Conservation (phyloP, 2,113 vertebrate genomes). For the Hippocampus zosterae region DNA sequence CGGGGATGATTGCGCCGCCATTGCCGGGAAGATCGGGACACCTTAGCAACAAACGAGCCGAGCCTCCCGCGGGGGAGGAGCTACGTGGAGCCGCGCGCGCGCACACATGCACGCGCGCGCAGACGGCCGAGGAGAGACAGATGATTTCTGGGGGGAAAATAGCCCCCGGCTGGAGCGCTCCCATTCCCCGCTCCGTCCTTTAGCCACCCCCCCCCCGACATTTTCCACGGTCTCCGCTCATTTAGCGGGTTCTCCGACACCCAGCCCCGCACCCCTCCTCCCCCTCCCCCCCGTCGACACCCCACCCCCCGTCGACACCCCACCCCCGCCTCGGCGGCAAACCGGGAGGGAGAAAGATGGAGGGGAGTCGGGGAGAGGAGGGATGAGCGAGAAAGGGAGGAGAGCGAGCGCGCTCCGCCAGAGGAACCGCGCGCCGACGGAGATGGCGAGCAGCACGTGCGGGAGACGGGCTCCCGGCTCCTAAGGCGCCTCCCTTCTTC, state of each 20-base stretch:
- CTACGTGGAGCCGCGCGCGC: conserved; percentile 32
- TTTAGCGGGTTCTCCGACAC: conserved; percentile 40
- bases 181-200: conserved; percentile 1
- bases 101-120: too few relatives aligned
- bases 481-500: conserved; percentile 19
- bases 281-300: conserved; percentile 3
- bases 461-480: conserved; percentile 19
- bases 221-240: conserved; percentile 30
- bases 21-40: conserved; percentile 70
- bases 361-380: conserved; percentile 45
- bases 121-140: conserved; percentile 36
- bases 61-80: conserved; percentile 60
- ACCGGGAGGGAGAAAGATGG: conserved; percentile 41
- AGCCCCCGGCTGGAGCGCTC: not conserved
- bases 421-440: conserved; percentile 29
- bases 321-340: conserved; percentile 16
- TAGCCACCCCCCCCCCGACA: conserved; percentile 13
- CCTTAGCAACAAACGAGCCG: conserved; percentile 77
- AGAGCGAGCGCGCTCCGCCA: conserved; percentile 51
- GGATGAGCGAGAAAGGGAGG: conserved; percentile 62
- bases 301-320: conserved; percentile 7
- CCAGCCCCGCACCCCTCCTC: conserved; percentile 11
- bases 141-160: conserved; percentile 1
- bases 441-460: conserved; percentile 33
- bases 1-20: conserved; percentile 55